Percentiles rank a stretch among this genome's conserved stretches.
phyloP scores from a whole-genome alignment of 1,140 invertebrate species.

The Acromyrmex echinatior region DNA sequence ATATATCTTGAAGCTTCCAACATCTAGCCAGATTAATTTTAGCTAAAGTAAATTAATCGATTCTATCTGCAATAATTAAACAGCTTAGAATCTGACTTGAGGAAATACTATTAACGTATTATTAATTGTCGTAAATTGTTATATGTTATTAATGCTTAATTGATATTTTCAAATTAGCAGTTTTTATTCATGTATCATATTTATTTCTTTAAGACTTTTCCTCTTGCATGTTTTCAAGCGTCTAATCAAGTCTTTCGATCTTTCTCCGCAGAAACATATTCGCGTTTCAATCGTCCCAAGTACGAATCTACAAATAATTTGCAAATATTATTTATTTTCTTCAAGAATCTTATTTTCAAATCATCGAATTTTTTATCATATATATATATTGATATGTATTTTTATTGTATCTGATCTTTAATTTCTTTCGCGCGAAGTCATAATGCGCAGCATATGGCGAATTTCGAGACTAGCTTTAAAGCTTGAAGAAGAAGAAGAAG shows the following conservation, averaged over 20 bases:
- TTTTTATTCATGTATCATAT: not conserved
- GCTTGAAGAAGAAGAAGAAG: not conserved
- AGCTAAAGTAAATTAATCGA: not conserved
- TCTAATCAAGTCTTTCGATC: not conserved
- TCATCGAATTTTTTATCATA: not conserved
- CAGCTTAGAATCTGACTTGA: not conserved
- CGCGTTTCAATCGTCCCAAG: not conserved
- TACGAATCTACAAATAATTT: not conserved
- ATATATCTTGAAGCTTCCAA: not conserved
- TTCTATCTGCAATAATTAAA: not conserved
- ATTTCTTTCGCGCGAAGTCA: not conserved
- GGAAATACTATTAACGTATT: not conserved
- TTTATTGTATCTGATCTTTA: not conserved
- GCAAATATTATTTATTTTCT: not conserved
- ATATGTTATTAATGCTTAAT: not conserved
- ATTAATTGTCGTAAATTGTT: not conserved
- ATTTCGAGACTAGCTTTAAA: not conserved
- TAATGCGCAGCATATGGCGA: not conserved
- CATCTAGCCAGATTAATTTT: not conserved
- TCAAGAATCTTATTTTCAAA: conserved; percentile 13
- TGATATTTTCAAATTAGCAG: not conserved
- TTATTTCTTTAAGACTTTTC: not conserved
- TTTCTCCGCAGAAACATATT: not conserved
- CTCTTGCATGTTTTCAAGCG: not conserved
- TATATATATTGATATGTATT: not conserved